Evolutionary conservation across 2,797 vertebrate genomes (phyloP), one percentile per base, ranked within the genome.

Genomic region (Chromobotia macracanthus): DNA sequence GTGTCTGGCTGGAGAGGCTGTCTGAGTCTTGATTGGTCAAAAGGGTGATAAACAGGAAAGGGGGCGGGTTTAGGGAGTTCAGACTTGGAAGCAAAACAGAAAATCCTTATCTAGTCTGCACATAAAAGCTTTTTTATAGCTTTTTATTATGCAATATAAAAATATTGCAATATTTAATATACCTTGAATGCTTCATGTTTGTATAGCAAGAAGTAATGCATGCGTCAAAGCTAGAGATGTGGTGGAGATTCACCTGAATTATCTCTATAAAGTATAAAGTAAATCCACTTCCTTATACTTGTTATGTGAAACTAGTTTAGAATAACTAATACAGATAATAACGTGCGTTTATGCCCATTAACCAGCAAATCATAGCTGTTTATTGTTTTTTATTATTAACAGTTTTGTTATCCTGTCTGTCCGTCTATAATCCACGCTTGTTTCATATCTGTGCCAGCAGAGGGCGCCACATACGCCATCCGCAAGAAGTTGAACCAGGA

Each of bases 21-120:
- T 95, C 95, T 9, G 92, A 93, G 89, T 95, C 93, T 94, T 91
- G 87, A 91, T 88, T 84, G 90, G 85, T 89, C 88, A 88, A 86
- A 89, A 86, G 82, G 85, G 74, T 89, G 88, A 86, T 87, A 44
- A 84, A 85, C 77, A 84, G 79, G 82, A 86, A 84, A 77, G 85
- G 87, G 69, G 88, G 85, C 25, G 81, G 81, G 83, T 90, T 87
- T 78, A 69, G 77, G 77, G 77, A 19, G 51, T 67, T 87, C 82
- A 91, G 79, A 88, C 87, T 84, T 80, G 81, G 81, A 73, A 90
- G 77, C 87, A 69, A 84, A 82, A 88, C 68, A 84, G 86, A 83
- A 82, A 75, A 82, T 76, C 85, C 82, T 90, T 41, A 84, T 88
- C 80, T 81, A 77, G 77, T 85, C 67, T 82, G 80, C 50, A 60